A percentile compares a stretch with the other conserved stretches of the same genome.
These are phyloP conservation scores for Homarus americanus DNA, from an alignment of 1,140 invertebrate genomes.

Conservation along the genomic window DNA sequence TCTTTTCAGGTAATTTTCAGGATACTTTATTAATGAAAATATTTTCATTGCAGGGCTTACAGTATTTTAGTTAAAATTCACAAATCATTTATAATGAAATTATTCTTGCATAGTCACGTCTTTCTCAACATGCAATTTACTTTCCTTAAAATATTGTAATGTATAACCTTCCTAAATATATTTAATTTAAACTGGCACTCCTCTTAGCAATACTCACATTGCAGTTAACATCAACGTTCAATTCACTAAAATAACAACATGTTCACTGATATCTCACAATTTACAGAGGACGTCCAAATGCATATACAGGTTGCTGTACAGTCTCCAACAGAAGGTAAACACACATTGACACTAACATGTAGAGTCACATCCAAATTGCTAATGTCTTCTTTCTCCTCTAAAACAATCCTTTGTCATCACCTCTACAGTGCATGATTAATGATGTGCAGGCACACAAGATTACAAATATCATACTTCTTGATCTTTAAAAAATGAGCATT, in stretches of 20 bases:
- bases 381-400: not conserved
- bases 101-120: not conserved
- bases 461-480: too few relatives aligned
- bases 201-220: not conserved
- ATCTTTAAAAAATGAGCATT: too few relatives aligned
- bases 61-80: not conserved
- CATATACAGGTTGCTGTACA: conserved; percentile 61
- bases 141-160: not conserved
- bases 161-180: not conserved
- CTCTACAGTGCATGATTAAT: too few relatives aligned
- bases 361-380: not conserved
- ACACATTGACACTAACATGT: conserved; percentile 16
- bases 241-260: not conserved
- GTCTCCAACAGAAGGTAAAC: conserved; percentile 67
- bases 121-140: not conserved
- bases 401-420: not conserved
- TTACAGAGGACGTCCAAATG: conserved; percentile 71
- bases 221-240: not conserved
- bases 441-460: too few relatives aligned
- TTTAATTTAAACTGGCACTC: not conserved
- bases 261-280: conserved; percentile 50
- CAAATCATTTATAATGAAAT: not conserved
- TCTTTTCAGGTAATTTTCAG: not conserved
- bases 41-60: not conserved
- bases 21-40: not conserved